Conservation (phyloP, 2,797 vertebrate genomes). For the Tokudaia muenninki region DNA sequence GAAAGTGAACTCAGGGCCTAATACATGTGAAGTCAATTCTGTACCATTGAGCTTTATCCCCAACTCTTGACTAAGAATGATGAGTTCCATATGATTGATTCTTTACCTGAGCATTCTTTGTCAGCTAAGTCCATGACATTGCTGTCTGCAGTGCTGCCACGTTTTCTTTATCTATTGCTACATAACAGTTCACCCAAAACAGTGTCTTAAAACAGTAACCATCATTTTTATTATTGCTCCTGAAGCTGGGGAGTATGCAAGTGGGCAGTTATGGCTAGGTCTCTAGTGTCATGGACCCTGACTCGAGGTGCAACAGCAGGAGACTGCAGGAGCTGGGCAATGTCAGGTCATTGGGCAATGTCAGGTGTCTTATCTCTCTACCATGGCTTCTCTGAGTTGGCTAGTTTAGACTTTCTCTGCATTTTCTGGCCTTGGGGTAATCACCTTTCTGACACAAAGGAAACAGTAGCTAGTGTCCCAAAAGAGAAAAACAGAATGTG, state of each 20-base stretch:
- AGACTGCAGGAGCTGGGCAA: not conserved
- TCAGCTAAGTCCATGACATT: not conserved
- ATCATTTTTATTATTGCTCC: conserved; percentile 3
- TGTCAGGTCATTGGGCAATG: not conserved
- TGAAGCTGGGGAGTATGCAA: not conserved
- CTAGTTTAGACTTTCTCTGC: conserved; percentile 21
- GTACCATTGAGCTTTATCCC: not conserved
- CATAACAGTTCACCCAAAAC: conserved; percentile 23
- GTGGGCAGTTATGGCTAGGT: not conserved
- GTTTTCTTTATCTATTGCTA: conserved; percentile 31
- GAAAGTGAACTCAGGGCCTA: not conserved
- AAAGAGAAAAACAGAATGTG: not conserved
- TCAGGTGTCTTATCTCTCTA: not conserved
- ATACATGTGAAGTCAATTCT: not conserved
- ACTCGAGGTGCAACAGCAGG: not conserved
- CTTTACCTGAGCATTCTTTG: conserved; percentile 39
- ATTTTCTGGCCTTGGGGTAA: not conserved
- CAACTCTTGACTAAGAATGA: not conserved
- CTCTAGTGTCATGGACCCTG: not conserved
- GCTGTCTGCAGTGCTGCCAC: conserved; percentile 8
- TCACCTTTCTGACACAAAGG: not conserved
- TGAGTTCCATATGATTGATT: conserved; percentile 21
- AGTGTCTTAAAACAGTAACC: conserved; percentile 6
- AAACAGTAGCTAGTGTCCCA: not conserved
- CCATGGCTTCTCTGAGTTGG: not conserved